These are phyloP conservation scores for Zootoca vivipara DNA, from an alignment of 2,113 vertebrate species.

Conservation along the genomic window DNA sequence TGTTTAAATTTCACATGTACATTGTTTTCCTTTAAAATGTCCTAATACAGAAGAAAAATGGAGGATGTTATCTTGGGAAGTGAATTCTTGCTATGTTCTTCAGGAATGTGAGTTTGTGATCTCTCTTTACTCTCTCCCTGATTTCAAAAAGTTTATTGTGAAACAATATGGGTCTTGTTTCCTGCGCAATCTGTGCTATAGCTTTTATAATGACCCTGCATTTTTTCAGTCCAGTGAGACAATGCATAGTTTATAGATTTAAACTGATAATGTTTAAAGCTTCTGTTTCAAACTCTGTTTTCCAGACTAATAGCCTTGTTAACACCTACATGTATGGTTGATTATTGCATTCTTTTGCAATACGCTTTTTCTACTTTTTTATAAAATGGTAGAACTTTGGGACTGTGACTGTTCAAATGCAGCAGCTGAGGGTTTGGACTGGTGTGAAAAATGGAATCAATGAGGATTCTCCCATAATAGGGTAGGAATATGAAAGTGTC, in stretches of 20 bases:
- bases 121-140: background rate
- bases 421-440: background rate
- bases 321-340: background rate
- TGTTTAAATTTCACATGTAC: background rate
- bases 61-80: background rate
- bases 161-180: conserved; percentile 56
- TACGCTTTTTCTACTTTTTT: background rate
- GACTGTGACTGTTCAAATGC: background rate
- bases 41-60: background rate
- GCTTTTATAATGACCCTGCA: conserved; percentile 15
- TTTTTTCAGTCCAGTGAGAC: conserved; percentile 21
- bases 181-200: conserved; percentile 6
- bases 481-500: background rate
- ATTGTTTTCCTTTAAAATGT: background rate
- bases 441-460: background rate
- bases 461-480: background rate
- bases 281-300: background rate
- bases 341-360: background rate
- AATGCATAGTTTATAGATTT: conserved; percentile 24
- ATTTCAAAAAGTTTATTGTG: background rate
- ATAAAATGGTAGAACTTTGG: background rate
- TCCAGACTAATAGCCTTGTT: accelerated
- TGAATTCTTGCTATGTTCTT: conserved; percentile 42
- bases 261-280: background rate
- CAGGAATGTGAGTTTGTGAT: conserved; percentile 35